These are phyloP conservation scores for Azorinus chamasolen DNA, from an alignment of 2,888 invertebrate species.

Conservation along the genomic window DNA sequence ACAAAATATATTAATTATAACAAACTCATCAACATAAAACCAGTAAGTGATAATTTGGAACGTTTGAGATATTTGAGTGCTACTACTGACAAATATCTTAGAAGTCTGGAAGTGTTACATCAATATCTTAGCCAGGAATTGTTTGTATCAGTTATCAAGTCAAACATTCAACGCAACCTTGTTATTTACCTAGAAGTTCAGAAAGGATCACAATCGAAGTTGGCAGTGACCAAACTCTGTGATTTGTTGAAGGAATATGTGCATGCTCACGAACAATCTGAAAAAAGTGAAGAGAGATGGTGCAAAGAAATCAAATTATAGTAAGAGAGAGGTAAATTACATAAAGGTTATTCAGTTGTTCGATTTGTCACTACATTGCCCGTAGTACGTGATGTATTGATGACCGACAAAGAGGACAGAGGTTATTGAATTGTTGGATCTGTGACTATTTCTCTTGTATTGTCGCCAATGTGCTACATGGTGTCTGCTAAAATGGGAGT, in stretches of 20 bases:
- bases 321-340: too few species aligned
- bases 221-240: slow-evolving; percentile 9
- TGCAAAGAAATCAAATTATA: too few species aligned
- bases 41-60: slow-evolving; percentile 1
- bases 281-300: slow-evolving; percentile 2
- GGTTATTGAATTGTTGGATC: too few species aligned
- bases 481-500: too few species aligned
- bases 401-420: too few species aligned
- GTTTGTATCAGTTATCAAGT: slow-evolving; percentile 28
- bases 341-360: too few species aligned
- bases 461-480: too few species aligned
- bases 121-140: slow-evolving; percentile 28
- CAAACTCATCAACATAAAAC: slow-evolving; percentile 19
- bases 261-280: slow-evolving; percentile 20
- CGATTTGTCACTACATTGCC: too few species aligned
- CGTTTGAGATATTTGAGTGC: slow-evolving; percentile 24
- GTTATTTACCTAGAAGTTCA: slow-evolving; percentile 29
- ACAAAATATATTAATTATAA: slow-evolving; percentile 27
- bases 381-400: too few species aligned
- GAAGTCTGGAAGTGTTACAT: slow-evolving; percentile 27
- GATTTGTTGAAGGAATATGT: slow-evolving; percentile 27
- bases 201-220: slow-evolving; percentile 15
- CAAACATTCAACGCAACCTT: slow-evolving; percentile 28
- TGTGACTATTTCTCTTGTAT: too few species aligned
- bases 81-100: slow-evolving; percentile 15